phyloP scores from a whole-genome alignment of 2,113 vertebrate species.

The Otolemur garnettii region DNA sequence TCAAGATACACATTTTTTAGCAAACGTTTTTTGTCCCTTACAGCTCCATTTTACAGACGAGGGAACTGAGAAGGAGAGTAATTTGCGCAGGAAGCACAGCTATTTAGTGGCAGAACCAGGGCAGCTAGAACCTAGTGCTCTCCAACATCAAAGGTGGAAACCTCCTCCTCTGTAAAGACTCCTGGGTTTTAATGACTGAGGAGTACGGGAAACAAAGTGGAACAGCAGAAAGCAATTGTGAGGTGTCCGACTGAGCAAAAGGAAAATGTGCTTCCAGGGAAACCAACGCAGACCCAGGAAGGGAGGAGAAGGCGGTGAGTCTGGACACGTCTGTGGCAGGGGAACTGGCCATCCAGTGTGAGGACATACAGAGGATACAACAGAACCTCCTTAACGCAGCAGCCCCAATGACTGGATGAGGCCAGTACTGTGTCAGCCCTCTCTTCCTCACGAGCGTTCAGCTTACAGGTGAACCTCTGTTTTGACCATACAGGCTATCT shows the following conservation, averaged over 20 bases:
- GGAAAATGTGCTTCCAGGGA: neutral
- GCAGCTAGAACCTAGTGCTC: neutral
- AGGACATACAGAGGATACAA: neutral
- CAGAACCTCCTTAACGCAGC: neutral
- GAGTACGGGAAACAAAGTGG: neutral
- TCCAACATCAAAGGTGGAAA: neutral
- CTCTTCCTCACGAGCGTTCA: neutral
- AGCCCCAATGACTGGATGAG: accelerated
- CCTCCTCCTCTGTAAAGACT: neutral
- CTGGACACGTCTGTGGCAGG: neutral
- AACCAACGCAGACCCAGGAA: neutral
- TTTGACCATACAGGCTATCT: neutral
- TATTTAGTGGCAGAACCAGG: neutral
- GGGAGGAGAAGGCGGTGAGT: neutral
- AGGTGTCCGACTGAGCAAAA: neutral
- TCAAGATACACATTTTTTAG: neutral
- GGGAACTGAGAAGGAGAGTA: neutral
- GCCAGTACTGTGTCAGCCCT: accelerated
- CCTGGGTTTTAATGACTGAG: neutral
- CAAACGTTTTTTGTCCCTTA: neutral
- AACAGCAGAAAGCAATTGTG: neutral
- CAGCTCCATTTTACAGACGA: neutral
- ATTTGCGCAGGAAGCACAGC: neutral
- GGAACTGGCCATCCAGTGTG: neutral
- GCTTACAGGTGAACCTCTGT: neutral